phyloP scores from a whole-genome alignment of 2,888 invertebrate species.

The Dromius quadrimaculatus region DNA sequence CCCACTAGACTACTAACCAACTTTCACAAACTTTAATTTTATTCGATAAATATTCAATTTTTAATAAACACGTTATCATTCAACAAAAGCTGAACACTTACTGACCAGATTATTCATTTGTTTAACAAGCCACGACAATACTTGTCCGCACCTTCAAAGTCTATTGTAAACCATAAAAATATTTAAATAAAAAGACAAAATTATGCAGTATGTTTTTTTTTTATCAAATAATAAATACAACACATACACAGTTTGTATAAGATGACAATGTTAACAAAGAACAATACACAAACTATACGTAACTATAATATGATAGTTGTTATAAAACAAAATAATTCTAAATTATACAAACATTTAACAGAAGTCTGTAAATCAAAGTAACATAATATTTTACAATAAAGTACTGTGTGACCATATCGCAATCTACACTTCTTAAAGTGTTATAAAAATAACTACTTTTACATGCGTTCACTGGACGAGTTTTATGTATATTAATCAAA shows the following conservation, averaged over 20 bases:
- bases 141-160: not conserved
- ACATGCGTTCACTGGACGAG: slow-evolving; percentile 39
- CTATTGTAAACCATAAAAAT: not conserved
- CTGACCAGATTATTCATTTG: not conserved
- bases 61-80: not conserved
- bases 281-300: slow-evolving; percentile 50
- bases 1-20: not conserved
- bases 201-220: slow-evolving; percentile 36
- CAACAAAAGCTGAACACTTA: not conserved
- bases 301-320: slow-evolving; percentile 40
- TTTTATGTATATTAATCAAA: slow-evolving; percentile 38
- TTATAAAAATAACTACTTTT: slow-evolving; percentile 44
- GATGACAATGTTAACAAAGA: slow-evolving; percentile 49
- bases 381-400: slow-evolving; percentile 34
- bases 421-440: slow-evolving; percentile 32
- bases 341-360: slow-evolving; percentile 48
- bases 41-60: no score
- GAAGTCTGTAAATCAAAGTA: slow-evolving; percentile 34
- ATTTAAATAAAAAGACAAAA: slow-evolving; percentile 12
- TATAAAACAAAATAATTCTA: slow-evolving; percentile 45
- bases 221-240: slow-evolving; percentile 51
- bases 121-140: not conserved
- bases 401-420: slow-evolving; percentile 38
- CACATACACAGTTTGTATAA: slow-evolving; percentile 47
- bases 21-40: not conserved